Evolutionary conservation across 2,797 vertebrate species (phyloP), one percentile per base, ranked within the genome.

Genomic region (Semotilus atromaculatus): DNA sequence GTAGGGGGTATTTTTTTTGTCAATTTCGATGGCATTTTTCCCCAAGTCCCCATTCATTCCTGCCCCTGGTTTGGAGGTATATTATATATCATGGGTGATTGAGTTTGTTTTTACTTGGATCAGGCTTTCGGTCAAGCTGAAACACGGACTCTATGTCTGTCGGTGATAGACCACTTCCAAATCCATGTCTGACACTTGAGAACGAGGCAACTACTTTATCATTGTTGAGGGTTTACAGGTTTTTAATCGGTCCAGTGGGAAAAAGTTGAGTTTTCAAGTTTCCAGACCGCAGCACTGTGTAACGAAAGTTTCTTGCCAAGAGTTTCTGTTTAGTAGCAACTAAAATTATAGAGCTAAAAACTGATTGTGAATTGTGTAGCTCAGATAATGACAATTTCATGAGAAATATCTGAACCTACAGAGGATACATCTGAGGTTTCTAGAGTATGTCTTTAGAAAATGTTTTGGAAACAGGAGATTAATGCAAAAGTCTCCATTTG

Each of bases 251-350:
- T 43, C 55, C n/a, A 3, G 9, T 62, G 75, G 75, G 58, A 78
- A 78, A 78, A 78, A 58, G 36, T 74, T 74, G 5, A 38, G 74
- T 76, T 55, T 55, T 36, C 73, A 55, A 11, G 53, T 75, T 75
- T n/a, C 34, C 34, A 29, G 26, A 16, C 40, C 31, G 2, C 40
- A 43, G 13, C 19, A 23, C 13, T 19, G n/a, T 78, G 16, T 21
- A 40, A 4, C 7, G 34, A 62, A 76, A 60, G 64, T 67, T 74
- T 53, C 45, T 34, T 13, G 29, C 19, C 5, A 53, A 48, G 70
- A 74, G 45, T 74, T 74, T 55, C 48, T 55, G 6, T 34, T 14
- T 34, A 34, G 10, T 23, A 48, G 19, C 45, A 51, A 21, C 18
- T 34, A 73, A 29, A 72, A 14, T 23, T 26, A 9, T 16, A n/a